Base-by-base conservation (phyloP, 2,113 vertebrate species). In the Phalacrocorax pelagicus region DNA sequence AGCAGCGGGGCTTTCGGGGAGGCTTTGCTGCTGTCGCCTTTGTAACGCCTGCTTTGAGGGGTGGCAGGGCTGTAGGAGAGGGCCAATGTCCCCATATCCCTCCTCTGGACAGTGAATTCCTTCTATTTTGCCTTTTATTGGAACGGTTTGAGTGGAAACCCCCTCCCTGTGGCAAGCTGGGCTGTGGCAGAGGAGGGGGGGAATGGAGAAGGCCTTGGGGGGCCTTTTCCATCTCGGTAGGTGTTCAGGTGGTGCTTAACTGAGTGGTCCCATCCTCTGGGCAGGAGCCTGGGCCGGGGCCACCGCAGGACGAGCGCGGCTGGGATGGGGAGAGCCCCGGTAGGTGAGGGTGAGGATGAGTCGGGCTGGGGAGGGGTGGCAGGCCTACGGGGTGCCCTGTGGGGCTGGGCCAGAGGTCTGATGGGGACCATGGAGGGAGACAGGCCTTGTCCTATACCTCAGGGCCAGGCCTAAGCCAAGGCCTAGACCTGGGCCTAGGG, bases 61-160 rank as follows among this genome's bases (percentile, higher is more conserved):
- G 19, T 5, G 11, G 30, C 30, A 10, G 63, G 1, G 19, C 29
- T 9, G 0, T 1, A 7, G 36, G 57, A 19, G 34, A 2, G 0
- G 6, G 26, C 15, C 1, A 4, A 6, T 7, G 3, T 29, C 34
- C 46, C 54, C 9, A 0, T 11, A 11, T 29, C 18, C 38, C 54
- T 49, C 27, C 24, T 44, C 46, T 4, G 15, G 12, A 5, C 29
- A 15, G 46, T 2, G 1, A 23, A 42, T 36, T 16, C 15, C 17
- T 36, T 24, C 14, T 32, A 6, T 23, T 26, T 46, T 27, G 18
- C 19, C 46, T 75, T 75, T 38, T 61, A 26, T 29, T 3, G 32
- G 29, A 12, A 2, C 5, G 59, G 3, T 29, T 58, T 15, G 51
- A 42, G 18, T 10, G 3, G 52, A 66, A 51, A 38, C 36, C 12